Base-by-base conservation (phyloP, 1,140 invertebrate species). In the Amyelois transitella region DNA sequence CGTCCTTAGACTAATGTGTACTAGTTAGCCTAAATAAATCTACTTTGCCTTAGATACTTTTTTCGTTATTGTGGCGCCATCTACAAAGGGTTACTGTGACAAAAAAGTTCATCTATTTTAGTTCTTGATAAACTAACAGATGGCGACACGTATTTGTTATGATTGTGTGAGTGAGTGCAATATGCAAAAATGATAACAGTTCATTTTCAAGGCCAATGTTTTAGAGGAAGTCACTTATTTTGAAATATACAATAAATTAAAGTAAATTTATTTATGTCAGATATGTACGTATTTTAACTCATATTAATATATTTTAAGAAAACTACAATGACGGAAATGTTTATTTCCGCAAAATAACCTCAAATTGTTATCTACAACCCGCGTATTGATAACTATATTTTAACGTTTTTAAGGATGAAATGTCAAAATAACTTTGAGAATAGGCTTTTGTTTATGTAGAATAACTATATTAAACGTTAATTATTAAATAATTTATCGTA, bases 141-240 rank as follows among this genome's bases (percentile, higher is more conserved):
- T 77, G 81, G 76, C 81, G 81, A 67, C 75, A 58, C 20, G 50
- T 25, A 20, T 48, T 43, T 22, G 45, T 51, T 38, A 38, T 38
- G 32, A 14, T 14, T 38, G 32, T 38, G 75, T 81, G 77, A 72
- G 75, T 68, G 62, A 38, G n/a, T 38, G 32, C 32, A 38, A 38
- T 38, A 38, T 72, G 69, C 65, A 57, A 72, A 83, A 78, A 72
- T 80, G 74, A 79, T 82, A 81, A 76, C 77, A 83, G 32, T 38
- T 38, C 32, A 85, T 81, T 78, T n/a, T 85, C 81, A 83, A 83
- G 80, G 78, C 77, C 77, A 83, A 74, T 77, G 75, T 67, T 77
- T 18, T 51, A 32, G 6, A 28, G n/a, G n/a, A 38, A 38, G 12
- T 8, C 3, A 38, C 1, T 14, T 38, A 5, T 38, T 47, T 47